These are phyloP conservation scores for Sebastes iracundus DNA, from an alignment of 2,797 vertebrate species.

Conservation along the genomic window DNA sequence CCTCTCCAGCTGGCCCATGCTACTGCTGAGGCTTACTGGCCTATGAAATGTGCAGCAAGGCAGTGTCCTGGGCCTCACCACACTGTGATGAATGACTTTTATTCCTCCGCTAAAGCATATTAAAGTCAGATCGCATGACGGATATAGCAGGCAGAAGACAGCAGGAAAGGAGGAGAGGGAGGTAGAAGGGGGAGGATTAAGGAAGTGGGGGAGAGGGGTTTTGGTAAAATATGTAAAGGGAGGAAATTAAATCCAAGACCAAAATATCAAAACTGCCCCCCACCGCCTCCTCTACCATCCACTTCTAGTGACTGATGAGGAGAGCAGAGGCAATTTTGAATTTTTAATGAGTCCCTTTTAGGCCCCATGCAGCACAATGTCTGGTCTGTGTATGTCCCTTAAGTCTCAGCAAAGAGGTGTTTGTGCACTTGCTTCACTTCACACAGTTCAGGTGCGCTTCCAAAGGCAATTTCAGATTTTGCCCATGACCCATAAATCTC, in stretches of 20 bases:
- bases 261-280: conserved; percentile 76
- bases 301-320: conserved; percentile 72
- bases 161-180: conserved; percentile 37
- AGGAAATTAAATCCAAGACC: conserved; percentile 81
- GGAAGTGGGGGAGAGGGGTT: conserved; percentile 21
- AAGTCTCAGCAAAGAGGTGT: conserved; percentile 26
- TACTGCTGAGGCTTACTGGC: conserved; percentile 66
- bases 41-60: conserved; percentile 78
- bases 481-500: conserved; percentile 33
- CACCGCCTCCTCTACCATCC: conserved; percentile 21
- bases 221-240: conserved; percentile 80
- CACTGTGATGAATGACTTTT: conserved; percentile 79
- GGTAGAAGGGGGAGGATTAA: conserved; percentile 27
- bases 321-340: conserved; percentile 58
- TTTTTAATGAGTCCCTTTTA: conserved; percentile 70
- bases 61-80: conserved; percentile 60
- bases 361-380: conserved; percentile 7
- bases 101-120: conserved; percentile 78
- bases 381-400: conserved; percentile 32
- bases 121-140: conserved; percentile 79
- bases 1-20: conserved; percentile 55
- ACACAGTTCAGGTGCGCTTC: conserved; percentile 45
- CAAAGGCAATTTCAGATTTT: conserved; percentile 39
- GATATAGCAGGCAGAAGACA: conserved; percentile 67
- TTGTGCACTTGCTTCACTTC: conserved; percentile 50